A percentile compares a stretch with the other conserved stretches of the same genome.
Conservation (phyloP, 35 echinoderm and acorn worm genomes). For the Hemicentrotus pulcherrimus region DNA sequence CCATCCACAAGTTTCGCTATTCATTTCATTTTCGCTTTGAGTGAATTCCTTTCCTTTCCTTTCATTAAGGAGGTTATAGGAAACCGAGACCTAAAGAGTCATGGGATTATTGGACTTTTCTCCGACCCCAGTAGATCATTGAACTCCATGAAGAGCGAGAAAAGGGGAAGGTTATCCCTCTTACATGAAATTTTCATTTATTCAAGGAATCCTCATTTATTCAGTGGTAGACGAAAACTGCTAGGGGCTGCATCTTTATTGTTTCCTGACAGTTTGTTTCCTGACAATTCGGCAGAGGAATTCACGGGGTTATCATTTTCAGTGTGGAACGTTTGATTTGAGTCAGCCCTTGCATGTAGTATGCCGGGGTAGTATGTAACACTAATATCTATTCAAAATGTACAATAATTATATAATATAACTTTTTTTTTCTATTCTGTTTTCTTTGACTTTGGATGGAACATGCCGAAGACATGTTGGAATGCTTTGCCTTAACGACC, state of each 20-base stretch:
- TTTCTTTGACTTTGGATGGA: too few species aligned
- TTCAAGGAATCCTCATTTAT: background rate
- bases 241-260: background rate
- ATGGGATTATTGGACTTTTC: background rate
- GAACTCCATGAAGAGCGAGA: background rate
- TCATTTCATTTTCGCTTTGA: too few species aligned
- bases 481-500: too few species aligned
- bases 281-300: background rate
- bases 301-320: background rate
- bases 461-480: too few species aligned
- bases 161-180: background rate
- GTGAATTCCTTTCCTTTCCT: background rate
- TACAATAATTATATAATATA: too few species aligned
- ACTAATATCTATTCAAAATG: background rate
- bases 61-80: too few species aligned
- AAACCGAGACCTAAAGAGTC: background rate
- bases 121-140: background rate
- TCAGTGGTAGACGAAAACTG: background rate
- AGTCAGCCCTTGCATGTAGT: background rate
- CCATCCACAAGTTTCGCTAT: too few species aligned
- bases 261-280: background rate
- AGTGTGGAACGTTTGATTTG: background rate
- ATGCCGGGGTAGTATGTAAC: background rate
- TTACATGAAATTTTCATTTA: background rate
- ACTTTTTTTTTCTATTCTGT: too few species aligned